Percentiles rank a stretch among this genome's conserved stretches.
Conservation (phyloP, 2,113 vertebrate species). For the Sinosuthora webbiana region DNA sequence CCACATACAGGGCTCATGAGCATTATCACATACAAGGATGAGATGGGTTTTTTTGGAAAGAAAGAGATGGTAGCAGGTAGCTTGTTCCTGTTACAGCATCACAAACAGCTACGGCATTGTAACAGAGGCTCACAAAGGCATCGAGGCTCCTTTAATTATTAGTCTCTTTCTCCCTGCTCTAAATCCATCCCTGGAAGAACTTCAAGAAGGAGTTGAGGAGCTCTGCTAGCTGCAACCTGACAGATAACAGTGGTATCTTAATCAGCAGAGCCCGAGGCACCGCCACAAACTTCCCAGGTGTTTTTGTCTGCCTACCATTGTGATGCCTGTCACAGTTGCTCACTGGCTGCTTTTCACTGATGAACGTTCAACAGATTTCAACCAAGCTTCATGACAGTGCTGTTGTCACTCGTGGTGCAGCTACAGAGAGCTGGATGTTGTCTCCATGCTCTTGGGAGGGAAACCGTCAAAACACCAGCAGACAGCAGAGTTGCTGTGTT, state of each 20-base stretch:
- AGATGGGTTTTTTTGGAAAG: not conserved
- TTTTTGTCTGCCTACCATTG: not conserved
- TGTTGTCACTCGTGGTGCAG: not conserved
- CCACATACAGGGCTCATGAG: not conserved
- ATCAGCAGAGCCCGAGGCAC: not conserved
- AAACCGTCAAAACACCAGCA: not conserved
- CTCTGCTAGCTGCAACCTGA: not conserved
- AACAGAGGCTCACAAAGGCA: not conserved
- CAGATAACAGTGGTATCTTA: not conserved
- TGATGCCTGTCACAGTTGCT: not conserved
- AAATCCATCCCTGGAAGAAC: not conserved
- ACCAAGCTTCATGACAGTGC: not conserved
- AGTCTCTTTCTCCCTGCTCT: not conserved
- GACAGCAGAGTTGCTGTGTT: not conserved
- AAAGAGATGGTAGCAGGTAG: not conserved
- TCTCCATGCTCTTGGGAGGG: not conserved
- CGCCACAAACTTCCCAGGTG: not conserved
- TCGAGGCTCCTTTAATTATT: not conserved
- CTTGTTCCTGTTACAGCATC: not conserved
- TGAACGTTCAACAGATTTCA: not conserved
- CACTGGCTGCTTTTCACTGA: not conserved
- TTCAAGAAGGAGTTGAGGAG: not conserved
- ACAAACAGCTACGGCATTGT: not conserved
- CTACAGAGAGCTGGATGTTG: not conserved
- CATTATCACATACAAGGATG: not conserved